These are phyloP conservation scores for Xenus cinereus DNA, from an alignment of 2,113 vertebrate species.

Conservation along the genomic window DNA sequence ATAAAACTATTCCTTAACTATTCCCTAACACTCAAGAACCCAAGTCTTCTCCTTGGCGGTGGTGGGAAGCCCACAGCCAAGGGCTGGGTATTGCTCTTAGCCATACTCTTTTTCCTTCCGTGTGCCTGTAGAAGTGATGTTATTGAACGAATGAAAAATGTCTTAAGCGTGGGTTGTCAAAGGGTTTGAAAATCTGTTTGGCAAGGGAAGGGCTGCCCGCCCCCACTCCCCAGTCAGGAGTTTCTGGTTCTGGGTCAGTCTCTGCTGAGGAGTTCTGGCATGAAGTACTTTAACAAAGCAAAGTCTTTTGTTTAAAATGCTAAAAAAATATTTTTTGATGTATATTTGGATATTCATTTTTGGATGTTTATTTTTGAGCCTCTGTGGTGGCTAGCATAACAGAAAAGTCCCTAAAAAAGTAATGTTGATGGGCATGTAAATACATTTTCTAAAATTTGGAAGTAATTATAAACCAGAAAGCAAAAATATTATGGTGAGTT, in stretches of 20 bases:
- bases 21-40: background rate
- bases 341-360: background rate
- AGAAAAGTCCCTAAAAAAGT: background rate
- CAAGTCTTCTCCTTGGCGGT: background rate
- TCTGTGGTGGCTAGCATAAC: background rate
- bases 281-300: background rate
- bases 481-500: background rate
- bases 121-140: background rate
- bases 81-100: rapidly evolving
- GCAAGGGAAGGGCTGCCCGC: rapidly evolving
- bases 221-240: background rate
- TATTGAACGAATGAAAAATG: background rate
- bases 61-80: background rate
- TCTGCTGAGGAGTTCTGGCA: background rate
- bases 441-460: background rate
- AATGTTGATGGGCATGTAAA: background rate
- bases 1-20: background rate
- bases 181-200: background rate
- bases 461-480: background rate
- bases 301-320: background rate
- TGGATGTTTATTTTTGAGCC: background rate
- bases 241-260: background rate
- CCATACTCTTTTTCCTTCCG: background rate
- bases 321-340: background rate
- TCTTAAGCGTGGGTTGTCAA: background rate